Evolutionary conservation across 2,888 invertebrate genomes (phyloP), one percentile per base, ranked within the genome.

Genomic region (Gymnosoma rotundatum): DNA sequence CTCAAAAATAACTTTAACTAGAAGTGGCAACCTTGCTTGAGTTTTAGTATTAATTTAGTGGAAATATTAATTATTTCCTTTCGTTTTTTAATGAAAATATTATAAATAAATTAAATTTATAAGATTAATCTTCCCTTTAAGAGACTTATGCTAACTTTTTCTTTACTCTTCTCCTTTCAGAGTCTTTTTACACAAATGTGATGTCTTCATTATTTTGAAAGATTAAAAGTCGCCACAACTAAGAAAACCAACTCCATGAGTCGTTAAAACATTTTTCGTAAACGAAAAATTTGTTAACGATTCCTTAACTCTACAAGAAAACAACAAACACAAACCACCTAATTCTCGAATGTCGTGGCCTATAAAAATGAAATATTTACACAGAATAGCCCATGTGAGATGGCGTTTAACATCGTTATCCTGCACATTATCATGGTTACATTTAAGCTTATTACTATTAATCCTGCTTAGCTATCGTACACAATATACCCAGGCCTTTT

Each of bases 401-500:
- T 84, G 84, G 84, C 84, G 83, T 42, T 69, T 84, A 75, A 75
- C 60, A 52, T 60, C 79, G 38, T 69, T 79, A 76, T 76, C 69
- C 36, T 79, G 54, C 32, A 64, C 48, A 54, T 42, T 81, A 70
- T 75, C 83, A 52, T 82, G 70, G 85, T 76, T 85, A 67, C 83
- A 69, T 52, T 75, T 79, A 75, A 86, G 87, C 87, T 87, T 88
- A 52, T 69, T 90, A 78, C 88, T 91, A 61, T 86, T 90, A 86
- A 88, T 91, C 86, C 89, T 91, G 83, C 88, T 90, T 66, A 81
- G 78, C 67, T 89, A 88, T 70, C 80, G 87, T 60, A 76, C 78
- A 42, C 82, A 84, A 76, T 36, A 73, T 8, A 86, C 84, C 1
- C 58, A 78, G 42, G 90, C 90, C 79, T 94, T 96, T 86, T 97